Percentiles rank a stretch among this genome's conserved stretches.
These are phyloP conservation scores for Chloroclystis v-ata DNA, from an alignment of 2,888 invertebrate genomes.

Conservation along the genomic window DNA sequence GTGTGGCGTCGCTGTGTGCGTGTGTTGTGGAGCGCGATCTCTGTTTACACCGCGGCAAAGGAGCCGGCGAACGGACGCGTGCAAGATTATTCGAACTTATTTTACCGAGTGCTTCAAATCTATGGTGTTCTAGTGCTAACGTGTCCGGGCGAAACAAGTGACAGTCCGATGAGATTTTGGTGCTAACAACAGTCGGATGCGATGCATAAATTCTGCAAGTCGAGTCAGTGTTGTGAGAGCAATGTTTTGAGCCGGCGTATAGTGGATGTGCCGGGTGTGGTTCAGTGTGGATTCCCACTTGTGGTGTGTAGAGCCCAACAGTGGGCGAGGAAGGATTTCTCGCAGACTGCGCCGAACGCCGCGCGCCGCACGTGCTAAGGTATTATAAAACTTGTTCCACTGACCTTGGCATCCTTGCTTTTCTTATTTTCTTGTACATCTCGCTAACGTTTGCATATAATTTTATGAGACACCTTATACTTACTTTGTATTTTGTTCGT, in stretches of 20 bases:
- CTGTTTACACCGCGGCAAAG: constrained; percentile 77
- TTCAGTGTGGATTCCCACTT: constrained; percentile 49
- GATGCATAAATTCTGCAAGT: constrained; percentile 78
- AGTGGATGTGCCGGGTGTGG: constrained; percentile 68
- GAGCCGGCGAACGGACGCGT: constrained; percentile 82
- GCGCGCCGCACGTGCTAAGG: constrained; percentile 61
- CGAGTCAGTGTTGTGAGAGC: constrained; percentile 72
- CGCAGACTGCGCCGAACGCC: constrained; percentile 35
- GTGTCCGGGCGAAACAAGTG: constrained; percentile 53
- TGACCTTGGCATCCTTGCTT: constrained; percentile 50
- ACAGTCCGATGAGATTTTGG: constrained; percentile 48
- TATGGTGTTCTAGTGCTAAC: constrained; percentile 49
- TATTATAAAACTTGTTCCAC: constrained; percentile 40
- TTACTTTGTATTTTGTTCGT: constrained; percentile 19
- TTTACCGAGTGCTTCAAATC: constrained; percentile 64
- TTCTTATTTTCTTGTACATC: constrained; percentile 31
- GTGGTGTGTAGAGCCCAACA: constrained; percentile 35
- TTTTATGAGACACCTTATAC: background rate
- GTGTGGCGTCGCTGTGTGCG: constrained; percentile 53
- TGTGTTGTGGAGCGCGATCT: constrained; percentile 66
- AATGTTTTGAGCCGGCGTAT: constrained; percentile 71
- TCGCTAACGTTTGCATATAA: constrained; percentile 24
- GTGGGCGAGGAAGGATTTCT: constrained; percentile 35
- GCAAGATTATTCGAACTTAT: constrained; percentile 61
- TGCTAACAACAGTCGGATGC: constrained; percentile 71